Evolutionary conservation across 2,113 vertebrate species (phyloP).

Genomic region (Mesitornis unicolor): DNA sequence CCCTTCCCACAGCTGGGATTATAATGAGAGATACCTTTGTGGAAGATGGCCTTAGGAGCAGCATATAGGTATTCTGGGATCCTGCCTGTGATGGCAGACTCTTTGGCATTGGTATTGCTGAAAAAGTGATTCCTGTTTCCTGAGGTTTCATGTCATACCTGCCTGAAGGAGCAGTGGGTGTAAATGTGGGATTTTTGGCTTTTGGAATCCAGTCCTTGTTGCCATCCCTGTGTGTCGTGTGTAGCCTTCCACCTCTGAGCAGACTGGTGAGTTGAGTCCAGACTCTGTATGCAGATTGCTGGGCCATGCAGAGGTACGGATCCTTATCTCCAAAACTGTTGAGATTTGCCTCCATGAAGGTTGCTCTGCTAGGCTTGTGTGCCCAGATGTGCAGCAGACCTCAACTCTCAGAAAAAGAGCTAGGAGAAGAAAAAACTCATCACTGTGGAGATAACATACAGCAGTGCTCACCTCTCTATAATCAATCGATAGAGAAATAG

Average conservation of each 20-base stretch:
- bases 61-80: background rate
- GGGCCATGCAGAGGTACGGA: background rate
- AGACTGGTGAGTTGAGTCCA: background rate
- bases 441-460: background rate
- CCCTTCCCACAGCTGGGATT: background rate
- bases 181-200: background rate
- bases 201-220: background rate
- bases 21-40: fast-evolving
- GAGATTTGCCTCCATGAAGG: background rate
- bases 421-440: background rate
- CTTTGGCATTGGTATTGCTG: background rate
- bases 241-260: background rate
- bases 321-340: background rate
- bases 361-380: background rate
- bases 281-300: background rate
- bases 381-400: background rate
- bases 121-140: background rate
- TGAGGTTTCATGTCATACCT: background rate
- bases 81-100: background rate
- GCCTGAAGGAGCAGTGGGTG: background rate
- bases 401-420: background rate
- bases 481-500: fast-evolving
- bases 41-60: background rate
- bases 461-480: background rate
- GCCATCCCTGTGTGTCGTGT: background rate